phyloP scores from a whole-genome alignment of 2,888 invertebrate genomes.

The Hypolimnas misippus region DNA sequence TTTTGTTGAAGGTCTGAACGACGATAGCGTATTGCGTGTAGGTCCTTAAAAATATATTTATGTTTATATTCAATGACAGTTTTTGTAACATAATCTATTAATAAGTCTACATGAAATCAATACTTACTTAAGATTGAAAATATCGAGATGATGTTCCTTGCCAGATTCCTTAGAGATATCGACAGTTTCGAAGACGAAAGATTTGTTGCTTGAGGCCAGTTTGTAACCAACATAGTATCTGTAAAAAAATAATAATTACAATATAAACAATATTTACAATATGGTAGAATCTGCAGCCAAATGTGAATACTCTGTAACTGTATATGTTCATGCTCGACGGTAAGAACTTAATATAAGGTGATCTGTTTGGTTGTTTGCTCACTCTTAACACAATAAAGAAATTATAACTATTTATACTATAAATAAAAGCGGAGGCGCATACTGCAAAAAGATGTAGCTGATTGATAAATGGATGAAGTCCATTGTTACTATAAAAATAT shows the following conservation, averaged over 20 bases:
- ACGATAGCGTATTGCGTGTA: conserved; percentile 98
- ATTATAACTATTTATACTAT: too few species aligned
- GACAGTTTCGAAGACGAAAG: conserved; percentile 95
- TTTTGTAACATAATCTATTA: not conserved
- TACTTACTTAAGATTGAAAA: conserved; percentile 88
- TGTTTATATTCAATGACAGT: not conserved
- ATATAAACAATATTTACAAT: not conserved
- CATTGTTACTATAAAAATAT: too few species aligned
- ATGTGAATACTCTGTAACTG: too few species aligned
- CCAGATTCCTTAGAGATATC: conserved; percentile 96
- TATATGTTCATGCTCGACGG: too few species aligned
- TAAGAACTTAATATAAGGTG: too few species aligned
- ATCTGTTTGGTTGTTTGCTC: too few species aligned
- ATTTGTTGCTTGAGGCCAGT: conserved; percentile 92
- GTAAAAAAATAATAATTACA: conserved; percentile 52
- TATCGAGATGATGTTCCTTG: conserved; percentile 94
- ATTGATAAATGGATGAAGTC: too few species aligned
- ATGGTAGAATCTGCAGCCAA: too few species aligned
- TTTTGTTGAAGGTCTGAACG: conserved; percentile 97
- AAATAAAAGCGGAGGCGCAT: too few species aligned
- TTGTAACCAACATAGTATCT: conserved; percentile 97
- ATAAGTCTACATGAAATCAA: not conserved
- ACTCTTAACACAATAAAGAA: too few species aligned
- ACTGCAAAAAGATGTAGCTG: too few species aligned
- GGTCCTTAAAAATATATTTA: conserved; percentile 82